phyloP scores from a whole-genome alignment of 2,797 vertebrate genomes.

The Propithecus deckenii region DNA sequence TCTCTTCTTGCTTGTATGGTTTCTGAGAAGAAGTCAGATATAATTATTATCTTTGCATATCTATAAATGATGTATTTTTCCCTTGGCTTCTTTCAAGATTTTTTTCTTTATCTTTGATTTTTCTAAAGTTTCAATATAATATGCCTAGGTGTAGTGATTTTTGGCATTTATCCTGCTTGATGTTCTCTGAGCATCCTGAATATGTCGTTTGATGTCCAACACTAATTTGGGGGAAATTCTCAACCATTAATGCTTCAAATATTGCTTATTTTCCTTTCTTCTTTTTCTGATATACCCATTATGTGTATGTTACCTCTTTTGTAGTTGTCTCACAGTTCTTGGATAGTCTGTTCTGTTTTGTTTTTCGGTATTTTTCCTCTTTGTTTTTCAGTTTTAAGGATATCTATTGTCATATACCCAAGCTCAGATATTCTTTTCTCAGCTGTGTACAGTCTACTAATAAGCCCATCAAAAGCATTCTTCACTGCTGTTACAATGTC shows the following conservation, averaged over 20 bases:
- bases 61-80: background rate
- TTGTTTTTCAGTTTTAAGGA: background rate
- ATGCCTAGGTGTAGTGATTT: background rate
- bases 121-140: background rate
- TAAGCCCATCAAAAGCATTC: background rate
- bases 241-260: background rate
- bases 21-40: background rate
- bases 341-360: background rate
- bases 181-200: background rate
- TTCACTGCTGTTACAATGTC: background rate
- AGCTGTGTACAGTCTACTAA: background rate
- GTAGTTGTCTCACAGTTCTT: background rate
- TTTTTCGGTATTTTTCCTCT: background rate
- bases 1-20: background rate
- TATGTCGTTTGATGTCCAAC: background rate
- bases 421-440: background rate
- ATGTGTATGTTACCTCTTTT: background rate
- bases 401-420: background rate
- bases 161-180: background rate
- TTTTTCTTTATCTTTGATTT: background rate
- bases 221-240: background rate
- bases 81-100: background rate
- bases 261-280: background rate
- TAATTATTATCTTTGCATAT: background rate
- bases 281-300: background rate